Conservation (phyloP, 2,888 invertebrate genomes). For the Phrixothrix hirtus region DNA sequence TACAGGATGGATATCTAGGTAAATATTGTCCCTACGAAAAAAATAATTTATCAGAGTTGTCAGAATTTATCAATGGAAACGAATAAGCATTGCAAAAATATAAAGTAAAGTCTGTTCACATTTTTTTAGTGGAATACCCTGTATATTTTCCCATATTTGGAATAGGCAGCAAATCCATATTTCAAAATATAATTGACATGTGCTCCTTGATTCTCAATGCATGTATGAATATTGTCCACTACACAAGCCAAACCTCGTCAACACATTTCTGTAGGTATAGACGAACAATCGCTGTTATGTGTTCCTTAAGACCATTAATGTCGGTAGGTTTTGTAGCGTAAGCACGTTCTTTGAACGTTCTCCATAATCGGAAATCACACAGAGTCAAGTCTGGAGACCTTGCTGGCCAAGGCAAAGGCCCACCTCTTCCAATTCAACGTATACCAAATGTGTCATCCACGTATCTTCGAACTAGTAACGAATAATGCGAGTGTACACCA, state of each 20-base stretch:
- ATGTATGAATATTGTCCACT: not conserved
- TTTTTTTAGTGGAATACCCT: no score
- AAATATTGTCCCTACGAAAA: no score
- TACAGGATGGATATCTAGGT: no score
- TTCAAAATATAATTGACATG: no score
- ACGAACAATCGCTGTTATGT: not conserved
- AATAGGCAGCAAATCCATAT: no score
- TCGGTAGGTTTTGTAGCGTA: not conserved
- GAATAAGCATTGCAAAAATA: no score
- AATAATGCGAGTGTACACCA: not conserved
- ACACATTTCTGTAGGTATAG: not conserved
- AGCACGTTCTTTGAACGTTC: not conserved
- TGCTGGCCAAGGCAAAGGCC: not conserved
- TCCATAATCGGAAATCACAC: not conserved
- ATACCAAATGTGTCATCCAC: not conserved
- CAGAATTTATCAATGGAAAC: no score
- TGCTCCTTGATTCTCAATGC: not conserved
- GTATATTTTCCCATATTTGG: no score
- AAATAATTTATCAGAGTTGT: no score
- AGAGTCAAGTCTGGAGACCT: not conserved
- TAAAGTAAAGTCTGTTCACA: no score
- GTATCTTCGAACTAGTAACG: not conserved
- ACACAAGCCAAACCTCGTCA: not conserved
- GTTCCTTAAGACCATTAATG: not conserved
- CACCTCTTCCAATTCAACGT: not conserved